Percentiles rank a stretch among this genome's conserved stretches.
These are phyloP conservation scores for Brachypalpus laphriformis DNA, from an alignment of 2,888 invertebrate genomes.

Conservation along the genomic window DNA sequence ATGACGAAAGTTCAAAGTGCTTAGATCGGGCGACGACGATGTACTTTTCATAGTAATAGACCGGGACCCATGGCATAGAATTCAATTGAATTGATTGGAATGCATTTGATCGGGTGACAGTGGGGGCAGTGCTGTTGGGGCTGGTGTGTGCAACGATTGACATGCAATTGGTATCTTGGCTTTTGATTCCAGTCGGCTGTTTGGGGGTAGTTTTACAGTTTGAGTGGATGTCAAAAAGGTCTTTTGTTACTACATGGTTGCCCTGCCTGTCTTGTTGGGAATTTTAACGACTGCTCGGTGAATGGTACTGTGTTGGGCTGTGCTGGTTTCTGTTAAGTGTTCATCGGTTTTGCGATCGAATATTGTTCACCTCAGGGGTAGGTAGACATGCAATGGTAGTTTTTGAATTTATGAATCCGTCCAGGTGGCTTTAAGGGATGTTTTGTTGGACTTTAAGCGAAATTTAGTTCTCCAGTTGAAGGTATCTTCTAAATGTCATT, in stretches of 20 bases:
- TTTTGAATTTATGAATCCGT: no score
- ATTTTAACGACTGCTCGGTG: neutral
- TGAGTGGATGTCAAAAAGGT: slow-evolving; percentile 15
- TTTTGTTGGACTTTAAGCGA: no score
- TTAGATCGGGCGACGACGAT: slow-evolving; percentile 14
- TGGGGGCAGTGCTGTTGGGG: neutral
- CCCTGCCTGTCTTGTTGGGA: neutral
- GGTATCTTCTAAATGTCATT: no score
- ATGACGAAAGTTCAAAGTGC: slow-evolving; percentile 17
- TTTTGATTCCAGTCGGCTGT: slow-evolving; percentile 24
- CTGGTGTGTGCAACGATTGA: slow-evolving; percentile 17
- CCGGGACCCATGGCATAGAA: slow-evolving; percentile 20
- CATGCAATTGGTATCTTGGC: slow-evolving; percentile 45
- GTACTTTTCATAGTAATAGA: slow-evolving; percentile 23
- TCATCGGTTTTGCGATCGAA: neutral
- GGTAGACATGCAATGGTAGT: no score
- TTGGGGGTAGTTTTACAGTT: neutral
- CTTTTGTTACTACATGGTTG: neutral
- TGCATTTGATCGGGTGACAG: slow-evolving; percentile 36
- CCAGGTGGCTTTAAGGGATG: no score
- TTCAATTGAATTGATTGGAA: slow-evolving; percentile 61
- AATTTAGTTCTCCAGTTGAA: no score
- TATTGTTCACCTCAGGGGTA: neutral
- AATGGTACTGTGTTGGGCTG: neutral
- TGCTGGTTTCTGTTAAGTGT: neutral